Evolutionary conservation across 2,888 invertebrate genomes (phyloP), one percentile per base, ranked within the genome.

Genomic region (Idaea biselata): DNA sequence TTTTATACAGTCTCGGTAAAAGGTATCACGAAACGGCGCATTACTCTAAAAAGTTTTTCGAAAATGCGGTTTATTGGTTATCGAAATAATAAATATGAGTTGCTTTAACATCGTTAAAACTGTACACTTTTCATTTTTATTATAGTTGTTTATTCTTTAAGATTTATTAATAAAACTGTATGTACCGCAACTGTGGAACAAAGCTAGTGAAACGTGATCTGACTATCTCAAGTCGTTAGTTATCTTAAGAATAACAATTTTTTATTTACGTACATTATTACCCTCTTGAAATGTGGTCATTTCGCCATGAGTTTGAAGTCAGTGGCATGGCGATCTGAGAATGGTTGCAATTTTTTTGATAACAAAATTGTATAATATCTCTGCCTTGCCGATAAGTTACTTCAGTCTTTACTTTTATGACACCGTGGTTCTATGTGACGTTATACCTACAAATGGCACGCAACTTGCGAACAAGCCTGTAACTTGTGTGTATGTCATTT

Each of bases 171-270:
- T 56, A 56, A 56, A 56, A 56, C 18, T 56, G 17, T 55, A 55
- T 16, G 18, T 56, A 56, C 18, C 56, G 18, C 18, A 56, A 18
- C 18, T 17, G 17, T 56, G 18, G 18, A 56, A 56, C 18, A 18
- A 18, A 56, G 17, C 56, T 56, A 56, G 18, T n/a, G 59, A 58
- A 61, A 65, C 63, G 59, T 65, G 61, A 63, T 59, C 61, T n/a
- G 61, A 63, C 54, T 63, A 61, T 54, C 59, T 18, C 33, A 7
- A 25, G 18, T 59, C 55, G 63, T 62, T 60, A 58, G 60, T 59
- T 65, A 59, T 65, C 61, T 65, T 18, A 33, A 62, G 53, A 63
- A 63, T 11, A 65, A 65, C 61, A 59, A 63, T 66, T 63, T 61
- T 60, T 63, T 60, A 18, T 17, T 44, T 44, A 44, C 44, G 8